Evolutionary conservation across 2,113 vertebrate species (phyloP).

Genomic region (Thomomys bottae): DNA sequence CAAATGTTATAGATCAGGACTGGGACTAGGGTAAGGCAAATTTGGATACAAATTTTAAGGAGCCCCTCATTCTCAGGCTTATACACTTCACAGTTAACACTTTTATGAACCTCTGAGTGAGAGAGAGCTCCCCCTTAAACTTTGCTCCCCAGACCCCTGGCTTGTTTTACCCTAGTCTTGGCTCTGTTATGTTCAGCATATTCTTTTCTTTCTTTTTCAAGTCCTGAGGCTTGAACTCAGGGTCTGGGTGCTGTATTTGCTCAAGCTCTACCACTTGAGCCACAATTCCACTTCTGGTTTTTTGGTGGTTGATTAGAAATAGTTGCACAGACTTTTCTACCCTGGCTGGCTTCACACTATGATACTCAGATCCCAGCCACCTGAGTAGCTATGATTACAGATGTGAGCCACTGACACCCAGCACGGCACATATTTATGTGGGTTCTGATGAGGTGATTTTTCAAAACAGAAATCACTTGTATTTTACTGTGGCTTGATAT

Average conservation of each 20-base stretch:
- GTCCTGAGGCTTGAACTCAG: too few relatives aligned
- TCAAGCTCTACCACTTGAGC: too few relatives aligned
- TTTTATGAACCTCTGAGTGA: neutral
- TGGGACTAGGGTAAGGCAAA: neutral
- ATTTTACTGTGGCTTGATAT: neutral
- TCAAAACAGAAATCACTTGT: neutral
- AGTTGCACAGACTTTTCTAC: too few relatives aligned
- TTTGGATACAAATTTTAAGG: neutral
- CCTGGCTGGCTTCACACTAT: too few relatives aligned
- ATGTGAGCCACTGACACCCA: too few relatives aligned
- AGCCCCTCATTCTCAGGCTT: too few relatives aligned
- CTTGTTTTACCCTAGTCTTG: neutral
- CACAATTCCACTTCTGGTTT: too few relatives aligned
- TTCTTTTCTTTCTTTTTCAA: too few relatives aligned
- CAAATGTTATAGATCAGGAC: accelerated
- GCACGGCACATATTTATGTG: neutral
- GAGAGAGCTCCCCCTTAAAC: neutral
- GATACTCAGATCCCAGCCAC: too few relatives aligned
- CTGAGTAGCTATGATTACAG: too few relatives aligned
- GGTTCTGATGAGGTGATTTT: neutral
- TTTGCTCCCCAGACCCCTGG: neutral
- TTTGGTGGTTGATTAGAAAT: too few relatives aligned
- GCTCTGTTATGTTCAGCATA: neutral
- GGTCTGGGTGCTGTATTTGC: too few relatives aligned
- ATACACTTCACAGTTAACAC: neutral